These are phyloP conservation scores for Laterallus jamaicensis DNA, from an alignment of 2,113 vertebrate species.

Conservation along the genomic window DNA sequence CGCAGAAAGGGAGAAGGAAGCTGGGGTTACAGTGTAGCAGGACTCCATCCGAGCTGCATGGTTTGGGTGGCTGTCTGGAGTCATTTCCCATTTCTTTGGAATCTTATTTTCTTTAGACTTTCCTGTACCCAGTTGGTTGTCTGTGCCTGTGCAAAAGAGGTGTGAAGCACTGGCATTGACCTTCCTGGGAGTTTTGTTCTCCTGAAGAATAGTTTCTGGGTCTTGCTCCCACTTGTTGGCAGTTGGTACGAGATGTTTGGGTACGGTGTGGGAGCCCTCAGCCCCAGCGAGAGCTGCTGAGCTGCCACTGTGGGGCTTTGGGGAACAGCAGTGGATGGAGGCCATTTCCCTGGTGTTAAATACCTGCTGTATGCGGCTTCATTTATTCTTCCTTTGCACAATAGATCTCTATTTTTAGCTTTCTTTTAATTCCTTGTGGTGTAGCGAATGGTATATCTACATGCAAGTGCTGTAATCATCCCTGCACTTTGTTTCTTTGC, in stretches of 20 bases:
- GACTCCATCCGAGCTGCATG: fast-evolving
- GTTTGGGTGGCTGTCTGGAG: background rate
- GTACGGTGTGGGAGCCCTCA: background rate
- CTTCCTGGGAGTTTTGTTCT: background rate
- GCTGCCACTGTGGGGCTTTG: background rate
- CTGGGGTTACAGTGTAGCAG: background rate
- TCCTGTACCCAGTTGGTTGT: background rate
- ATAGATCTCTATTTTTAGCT: background rate
- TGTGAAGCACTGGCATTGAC: background rate
- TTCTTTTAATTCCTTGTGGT: background rate
- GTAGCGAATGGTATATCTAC: background rate
- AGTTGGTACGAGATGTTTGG: fast-evolving
- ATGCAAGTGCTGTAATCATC: background rate
- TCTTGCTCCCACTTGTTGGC: fast-evolving
- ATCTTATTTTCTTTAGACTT: background rate
- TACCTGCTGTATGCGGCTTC: background rate
- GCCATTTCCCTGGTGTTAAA: background rate
- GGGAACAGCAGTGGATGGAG: background rate
- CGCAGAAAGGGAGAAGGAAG: background rate
- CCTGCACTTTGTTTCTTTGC: background rate
- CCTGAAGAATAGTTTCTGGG: background rate
- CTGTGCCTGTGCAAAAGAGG: background rate
- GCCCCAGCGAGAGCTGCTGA: background rate
- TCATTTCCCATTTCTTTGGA: fast-evolving
- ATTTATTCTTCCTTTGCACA: background rate